phyloP scores from a whole-genome alignment of 2,797 vertebrate genomes.

The Chrosomus eos region DNA sequence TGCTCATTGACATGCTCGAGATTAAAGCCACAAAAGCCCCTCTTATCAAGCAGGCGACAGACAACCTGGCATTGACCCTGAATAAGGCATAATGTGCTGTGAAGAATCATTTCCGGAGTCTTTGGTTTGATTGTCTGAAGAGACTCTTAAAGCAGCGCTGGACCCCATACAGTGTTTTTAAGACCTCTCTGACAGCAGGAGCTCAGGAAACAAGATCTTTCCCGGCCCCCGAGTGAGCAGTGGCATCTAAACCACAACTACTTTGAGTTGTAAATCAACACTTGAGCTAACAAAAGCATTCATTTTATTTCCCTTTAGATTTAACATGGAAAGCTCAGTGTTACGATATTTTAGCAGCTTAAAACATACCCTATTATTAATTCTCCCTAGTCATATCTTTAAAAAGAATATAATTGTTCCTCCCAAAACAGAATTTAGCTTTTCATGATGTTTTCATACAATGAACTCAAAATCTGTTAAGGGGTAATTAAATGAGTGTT shows the following conservation, averaged over 20 bases:
- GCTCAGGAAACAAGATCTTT: slow-evolving; percentile 28
- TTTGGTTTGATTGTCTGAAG: slow-evolving; percentile 7
- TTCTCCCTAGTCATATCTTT: not conserved
- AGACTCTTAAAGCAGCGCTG: not conserved
- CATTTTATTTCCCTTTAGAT: not conserved
- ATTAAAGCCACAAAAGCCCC: not conserved
- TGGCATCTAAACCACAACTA: not conserved
- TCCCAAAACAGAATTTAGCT: not conserved
- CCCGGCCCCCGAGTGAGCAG: not conserved
- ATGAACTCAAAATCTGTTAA: not conserved
- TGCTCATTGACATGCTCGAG: slow-evolving; percentile 4
- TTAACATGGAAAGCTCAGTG: not conserved
- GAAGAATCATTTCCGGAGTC: slow-evolving; percentile 10
- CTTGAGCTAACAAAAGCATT: slow-evolving; percentile 13
- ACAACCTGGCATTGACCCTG: not conserved
- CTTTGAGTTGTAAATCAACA: slow-evolving; percentile 1
- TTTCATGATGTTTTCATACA: not conserved
- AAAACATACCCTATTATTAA: not conserved
- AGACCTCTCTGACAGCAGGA: slow-evolving; percentile 19
- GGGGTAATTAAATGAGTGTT: not conserved
- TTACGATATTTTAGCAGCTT: not conserved
- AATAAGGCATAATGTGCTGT: not conserved
- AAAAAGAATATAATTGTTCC: not conserved
- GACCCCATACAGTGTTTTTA: slow-evolving; percentile 1
- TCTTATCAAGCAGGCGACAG: not conserved